A percentile compares a stretch with the other conserved stretches of the same genome.
phyloP scores from a whole-genome alignment of 2,888 invertebrate species.

The Protula sp. region DNA sequence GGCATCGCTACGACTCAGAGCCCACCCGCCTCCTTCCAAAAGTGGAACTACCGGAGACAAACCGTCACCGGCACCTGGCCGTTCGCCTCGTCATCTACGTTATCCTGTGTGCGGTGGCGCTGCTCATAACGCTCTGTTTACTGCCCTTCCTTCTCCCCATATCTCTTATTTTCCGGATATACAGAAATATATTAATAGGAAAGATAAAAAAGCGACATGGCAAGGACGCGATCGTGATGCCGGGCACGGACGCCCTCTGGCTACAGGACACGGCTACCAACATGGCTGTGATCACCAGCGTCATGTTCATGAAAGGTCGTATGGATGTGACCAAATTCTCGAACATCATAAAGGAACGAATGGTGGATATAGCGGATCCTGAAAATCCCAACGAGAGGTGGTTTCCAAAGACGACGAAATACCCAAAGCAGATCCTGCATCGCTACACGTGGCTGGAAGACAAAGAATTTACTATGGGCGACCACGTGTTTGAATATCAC shows the following conservation, averaged over 20 bases:
- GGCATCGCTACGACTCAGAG: too few relatives aligned
- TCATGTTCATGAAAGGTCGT: conserved; percentile 14
- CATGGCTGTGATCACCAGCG: conserved; percentile 18
- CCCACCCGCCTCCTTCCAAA: too few relatives aligned
- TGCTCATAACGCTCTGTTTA: neutral
- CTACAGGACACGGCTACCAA: conserved; percentile 19
- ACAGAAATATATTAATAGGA: conserved; percentile 4
- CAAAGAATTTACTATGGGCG: conserved; percentile 12
- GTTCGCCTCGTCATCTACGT: too few relatives aligned
- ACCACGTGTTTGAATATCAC: conserved; percentile 15
- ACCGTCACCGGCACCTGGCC: too few relatives aligned
- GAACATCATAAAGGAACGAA: conserved; percentile 1
- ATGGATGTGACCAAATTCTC: conserved; percentile 6
- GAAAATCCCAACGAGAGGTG: conserved; percentile 6
- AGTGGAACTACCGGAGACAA: too few relatives aligned
- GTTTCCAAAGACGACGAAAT: conserved; percentile 13
- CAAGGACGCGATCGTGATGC: conserved; percentile 2
- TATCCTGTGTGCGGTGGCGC: neutral
- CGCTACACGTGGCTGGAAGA: conserved; percentile 22
- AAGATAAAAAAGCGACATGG: neutral
- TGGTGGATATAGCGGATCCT: conserved; percentile 11
- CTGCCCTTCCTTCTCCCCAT: conserved; percentile 2
- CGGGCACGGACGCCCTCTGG: conserved; percentile 20
- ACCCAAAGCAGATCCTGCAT: conserved; percentile 12
- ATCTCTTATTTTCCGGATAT: conserved; percentile 12